Evolutionary conservation across 2,888 invertebrate genomes (phyloP).

Genomic region (Lissonota sp.): DNA sequence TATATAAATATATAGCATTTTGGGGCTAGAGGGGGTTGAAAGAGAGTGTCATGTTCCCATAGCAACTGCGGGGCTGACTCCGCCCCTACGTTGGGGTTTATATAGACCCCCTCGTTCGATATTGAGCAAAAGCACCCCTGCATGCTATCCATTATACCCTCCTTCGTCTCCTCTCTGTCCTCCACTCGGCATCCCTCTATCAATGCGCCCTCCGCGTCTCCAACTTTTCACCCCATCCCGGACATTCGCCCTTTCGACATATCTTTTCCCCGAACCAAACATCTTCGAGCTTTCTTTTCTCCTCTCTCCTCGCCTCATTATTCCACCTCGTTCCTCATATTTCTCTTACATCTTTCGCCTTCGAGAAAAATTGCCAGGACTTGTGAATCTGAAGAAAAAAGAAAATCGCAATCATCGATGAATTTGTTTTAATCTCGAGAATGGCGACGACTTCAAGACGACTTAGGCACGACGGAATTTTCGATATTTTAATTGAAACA

Average conservation of each 20-base stretch:
- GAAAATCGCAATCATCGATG: too few relatives aligned
- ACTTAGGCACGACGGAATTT: too few relatives aligned
- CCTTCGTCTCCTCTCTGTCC: conserved; percentile 35
- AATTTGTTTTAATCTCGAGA: too few relatives aligned
- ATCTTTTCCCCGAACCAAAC: conserved; percentile 35
- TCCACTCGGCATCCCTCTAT: conserved; percentile 32
- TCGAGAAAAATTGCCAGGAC: neutral
- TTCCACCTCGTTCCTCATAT: conserved; percentile 20
- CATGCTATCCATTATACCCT: conserved; percentile 43
- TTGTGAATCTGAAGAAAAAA: neutral
- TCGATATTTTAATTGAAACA: too few relatives aligned
- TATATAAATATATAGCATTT: neutral
- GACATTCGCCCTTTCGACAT: conserved; percentile 21
- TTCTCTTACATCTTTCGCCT: neutral
- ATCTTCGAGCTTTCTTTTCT: conserved; percentile 45
- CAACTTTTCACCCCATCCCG: conserved; percentile 12
- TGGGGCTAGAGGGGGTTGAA: conserved; percentile 72
- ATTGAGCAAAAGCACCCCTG: conserved; percentile 75
- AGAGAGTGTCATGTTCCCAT: conserved; percentile 83
- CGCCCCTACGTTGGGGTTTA: conserved; percentile 74
- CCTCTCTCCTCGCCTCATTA: conserved; percentile 48
- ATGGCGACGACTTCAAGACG: too few relatives aligned
- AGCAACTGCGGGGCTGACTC: conserved; percentile 80
- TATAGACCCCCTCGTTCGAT: conserved; percentile 80
- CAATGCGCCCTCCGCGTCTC: conserved; percentile 36